These are phyloP conservation scores for Galaxias olidus DNA, from an alignment of 2,797 vertebrate species.

Conservation along the genomic window DNA sequence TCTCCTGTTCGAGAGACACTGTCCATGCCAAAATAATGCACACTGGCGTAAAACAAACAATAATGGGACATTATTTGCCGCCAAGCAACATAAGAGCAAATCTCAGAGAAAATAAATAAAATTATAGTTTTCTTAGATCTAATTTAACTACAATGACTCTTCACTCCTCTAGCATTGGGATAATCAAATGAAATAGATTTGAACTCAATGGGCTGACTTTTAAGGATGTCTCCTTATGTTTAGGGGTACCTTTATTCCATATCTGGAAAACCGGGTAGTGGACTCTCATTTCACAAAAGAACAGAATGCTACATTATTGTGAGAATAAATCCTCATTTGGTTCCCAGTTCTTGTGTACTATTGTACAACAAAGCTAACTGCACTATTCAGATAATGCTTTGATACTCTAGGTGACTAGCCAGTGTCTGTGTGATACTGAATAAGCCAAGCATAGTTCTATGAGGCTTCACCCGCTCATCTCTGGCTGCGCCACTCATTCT, in stretches of 20 bases:
- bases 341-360: conserved; percentile 15
- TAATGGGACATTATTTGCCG: conserved; percentile 30
- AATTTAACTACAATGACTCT: no score
- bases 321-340: conserved; percentile 22
- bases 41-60: conserved; percentile 3
- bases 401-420: neutral
- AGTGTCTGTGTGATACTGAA: conserved; percentile 20
- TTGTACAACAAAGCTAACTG: conserved; percentile 17
- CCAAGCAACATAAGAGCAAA: neutral
- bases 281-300: neutral
- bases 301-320: conserved; percentile 30
- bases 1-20: conserved; percentile 7
- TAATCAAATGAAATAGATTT: no score
- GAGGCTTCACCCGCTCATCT: neutral
- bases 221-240: no score
- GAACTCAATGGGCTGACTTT: no score
- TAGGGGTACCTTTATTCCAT: no score
- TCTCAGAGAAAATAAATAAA: no score
- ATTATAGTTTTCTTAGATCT: no score
- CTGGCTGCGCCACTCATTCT: conserved; percentile 36
- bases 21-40: neutral
- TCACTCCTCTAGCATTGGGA: no score
- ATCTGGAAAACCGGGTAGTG: no score
- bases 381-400: neutral
- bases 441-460: conserved; percentile 9